Percentiles rank a stretch among this genome's conserved stretches.
Conservation (phyloP, 1,140 invertebrate species). For the Anastrepha ludens region DNA sequence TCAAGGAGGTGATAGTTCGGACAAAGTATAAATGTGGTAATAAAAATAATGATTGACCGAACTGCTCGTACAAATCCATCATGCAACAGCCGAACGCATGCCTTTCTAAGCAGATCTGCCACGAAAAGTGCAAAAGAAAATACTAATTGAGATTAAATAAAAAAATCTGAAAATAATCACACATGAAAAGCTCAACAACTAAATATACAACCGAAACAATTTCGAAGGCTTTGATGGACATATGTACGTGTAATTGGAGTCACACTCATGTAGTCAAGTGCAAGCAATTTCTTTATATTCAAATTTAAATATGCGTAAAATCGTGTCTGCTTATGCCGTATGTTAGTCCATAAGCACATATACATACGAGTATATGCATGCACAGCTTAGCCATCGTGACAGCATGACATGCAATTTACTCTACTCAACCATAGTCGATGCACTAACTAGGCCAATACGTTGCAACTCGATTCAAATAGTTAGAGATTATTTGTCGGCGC, state of each 20-base stretch:
- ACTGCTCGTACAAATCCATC: too few relatives aligned
- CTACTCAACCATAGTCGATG: constrained; percentile 2
- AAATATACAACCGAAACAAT: background rate
- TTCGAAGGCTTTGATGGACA: background rate
- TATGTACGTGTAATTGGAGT: background rate
- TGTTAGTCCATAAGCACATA: too few relatives aligned
- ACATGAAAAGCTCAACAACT: background rate
- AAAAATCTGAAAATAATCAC: background rate
- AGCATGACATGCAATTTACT: constrained; percentile 45
- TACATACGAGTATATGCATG: background rate
- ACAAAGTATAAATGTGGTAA: too few relatives aligned
- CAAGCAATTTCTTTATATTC: background rate
- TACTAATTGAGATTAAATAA: background rate
- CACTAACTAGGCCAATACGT: constrained; percentile 34
- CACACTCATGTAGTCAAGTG: background rate
- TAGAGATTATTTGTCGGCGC: constrained; percentile 46
- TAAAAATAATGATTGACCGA: too few relatives aligned
- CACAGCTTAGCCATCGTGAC: background rate
- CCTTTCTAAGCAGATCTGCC: too few relatives aligned
- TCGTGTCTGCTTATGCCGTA: background rate
- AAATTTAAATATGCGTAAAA: constrained; percentile 23
- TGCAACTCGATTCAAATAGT: constrained; percentile 25
- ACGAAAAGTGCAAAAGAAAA: background rate
- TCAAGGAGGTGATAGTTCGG: too few relatives aligned
- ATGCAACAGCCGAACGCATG: too few relatives aligned